Conservation (phyloP, 2,113 vertebrate genomes). For the Petrocephalus microphthalmus region DNA sequence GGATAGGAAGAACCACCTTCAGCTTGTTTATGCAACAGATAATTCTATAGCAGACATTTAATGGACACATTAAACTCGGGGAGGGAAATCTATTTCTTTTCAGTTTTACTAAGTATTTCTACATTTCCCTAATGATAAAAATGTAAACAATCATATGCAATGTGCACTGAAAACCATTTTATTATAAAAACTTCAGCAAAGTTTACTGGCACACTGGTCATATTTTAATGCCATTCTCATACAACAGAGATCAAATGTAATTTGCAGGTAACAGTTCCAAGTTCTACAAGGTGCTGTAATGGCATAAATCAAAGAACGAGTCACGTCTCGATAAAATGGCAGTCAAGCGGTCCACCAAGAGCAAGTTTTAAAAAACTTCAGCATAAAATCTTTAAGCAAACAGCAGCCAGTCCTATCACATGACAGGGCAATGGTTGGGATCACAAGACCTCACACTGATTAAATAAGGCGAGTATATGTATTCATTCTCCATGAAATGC, state of each 20-base stretch:
- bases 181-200: background rate
- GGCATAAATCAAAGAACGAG: background rate
- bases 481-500: background rate
- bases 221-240: background rate
- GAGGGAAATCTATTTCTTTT: too few relatives aligned
- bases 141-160: background rate
- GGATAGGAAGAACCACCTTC: background rate
- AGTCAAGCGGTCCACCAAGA: background rate
- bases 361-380: background rate
- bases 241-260: background rate
- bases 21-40: background rate
- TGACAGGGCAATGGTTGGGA: background rate
- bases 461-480: background rate
- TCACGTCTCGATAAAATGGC: background rate
- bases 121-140: background rate
- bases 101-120: too few relatives aligned
- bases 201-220: background rate
- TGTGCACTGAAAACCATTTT: background rate
- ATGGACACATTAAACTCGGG: background rate
- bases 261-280: background rate
- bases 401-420: background rate
- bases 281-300: background rate
- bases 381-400: background rate
- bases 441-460: background rate
- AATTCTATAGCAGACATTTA: background rate